Conservation (phyloP, 2,888 invertebrate genomes). For the Megaustenia siamemsis region DNA sequence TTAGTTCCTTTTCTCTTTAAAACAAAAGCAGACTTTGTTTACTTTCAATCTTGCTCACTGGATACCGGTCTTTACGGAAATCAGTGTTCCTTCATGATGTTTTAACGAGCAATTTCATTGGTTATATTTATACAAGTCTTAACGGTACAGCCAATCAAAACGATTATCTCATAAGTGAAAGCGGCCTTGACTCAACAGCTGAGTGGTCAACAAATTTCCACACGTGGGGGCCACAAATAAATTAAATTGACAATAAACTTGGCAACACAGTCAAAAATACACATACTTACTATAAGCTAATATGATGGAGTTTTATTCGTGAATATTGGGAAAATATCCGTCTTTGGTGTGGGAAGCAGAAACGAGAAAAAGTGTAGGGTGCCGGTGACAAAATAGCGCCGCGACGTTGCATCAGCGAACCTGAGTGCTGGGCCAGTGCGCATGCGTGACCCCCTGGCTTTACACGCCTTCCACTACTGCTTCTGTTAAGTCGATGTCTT, state of each 20-base stretch:
- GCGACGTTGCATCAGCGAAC: conserved; percentile 45
- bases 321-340: background rate
- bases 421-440: conserved; percentile 16
- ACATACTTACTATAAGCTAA: background rate
- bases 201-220: conserved; percentile 48
- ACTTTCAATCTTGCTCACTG: conserved; percentile 30
- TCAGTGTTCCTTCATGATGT: background rate
- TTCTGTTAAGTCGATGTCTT: too few relatives aligned
- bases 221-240: conserved; percentile 43
- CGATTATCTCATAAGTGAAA: conserved; percentile 4
- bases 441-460: conserved; percentile 38
- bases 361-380: conserved; percentile 9
- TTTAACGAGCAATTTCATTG: conserved; percentile 38
- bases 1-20: background rate
- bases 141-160: conserved; percentile 17
- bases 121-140: background rate
- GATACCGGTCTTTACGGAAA: conserved; percentile 45
- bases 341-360: background rate
- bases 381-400: conserved; percentile 36
- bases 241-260: background rate
- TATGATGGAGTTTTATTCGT: background rate
- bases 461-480: conserved; percentile 10
- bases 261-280: background rate
- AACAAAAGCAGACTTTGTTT: conserved; percentile 19
- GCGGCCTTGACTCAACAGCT: conserved; percentile 51